A percentile compares a stretch with the other conserved stretches of the same genome.
phyloP scores from a whole-genome alignment of 1,140 invertebrate species.

The Proctacanthus coquilletti region DNA sequence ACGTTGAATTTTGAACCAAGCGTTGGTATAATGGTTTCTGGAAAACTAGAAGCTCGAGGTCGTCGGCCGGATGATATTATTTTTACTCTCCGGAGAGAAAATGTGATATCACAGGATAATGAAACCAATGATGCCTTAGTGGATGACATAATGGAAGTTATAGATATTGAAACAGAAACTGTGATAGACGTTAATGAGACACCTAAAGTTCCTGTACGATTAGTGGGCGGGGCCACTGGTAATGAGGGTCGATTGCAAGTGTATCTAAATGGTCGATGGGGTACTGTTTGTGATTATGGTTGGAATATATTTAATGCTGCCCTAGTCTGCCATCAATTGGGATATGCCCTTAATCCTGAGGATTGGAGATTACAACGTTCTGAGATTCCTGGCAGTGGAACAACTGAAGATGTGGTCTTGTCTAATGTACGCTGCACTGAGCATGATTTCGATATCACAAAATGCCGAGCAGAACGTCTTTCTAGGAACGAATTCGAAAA shows the following conservation, averaged over 20 bases:
- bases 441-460: conserved; percentile 81
- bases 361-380: conserved; percentile 76
- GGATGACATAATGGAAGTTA: conserved; percentile 21
- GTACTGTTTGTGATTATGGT: conserved; percentile 90
- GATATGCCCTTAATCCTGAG: conserved; percentile 77
- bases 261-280: conserved; percentile 74
- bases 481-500: conserved; percentile 65
- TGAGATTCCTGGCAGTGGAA: conserved; percentile 63
- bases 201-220: conserved; percentile 47
- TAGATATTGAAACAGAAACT: conserved; percentile 34
- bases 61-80: conserved; percentile 57
- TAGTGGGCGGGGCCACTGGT: conserved; percentile 55
- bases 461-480: conserved; percentile 60
- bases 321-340: conserved; percentile 89
- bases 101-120: conserved; percentile 43
- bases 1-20: conserved; percentile 74
- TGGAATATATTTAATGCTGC: conserved; percentile 89
- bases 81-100: conserved; percentile 61
- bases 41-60: conserved; percentile 69
- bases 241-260: conserved; percentile 70
- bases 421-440: conserved; percentile 83
- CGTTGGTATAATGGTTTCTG: conserved; percentile 93
- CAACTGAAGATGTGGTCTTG: conserved; percentile 56
- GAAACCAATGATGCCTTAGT: conserved; percentile 31
- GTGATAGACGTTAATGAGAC: conserved; percentile 37